Percentiles rank a stretch among this genome's conserved stretches.
Conservation (phyloP, 2,113 vertebrate genomes). For the Naja naja region DNA sequence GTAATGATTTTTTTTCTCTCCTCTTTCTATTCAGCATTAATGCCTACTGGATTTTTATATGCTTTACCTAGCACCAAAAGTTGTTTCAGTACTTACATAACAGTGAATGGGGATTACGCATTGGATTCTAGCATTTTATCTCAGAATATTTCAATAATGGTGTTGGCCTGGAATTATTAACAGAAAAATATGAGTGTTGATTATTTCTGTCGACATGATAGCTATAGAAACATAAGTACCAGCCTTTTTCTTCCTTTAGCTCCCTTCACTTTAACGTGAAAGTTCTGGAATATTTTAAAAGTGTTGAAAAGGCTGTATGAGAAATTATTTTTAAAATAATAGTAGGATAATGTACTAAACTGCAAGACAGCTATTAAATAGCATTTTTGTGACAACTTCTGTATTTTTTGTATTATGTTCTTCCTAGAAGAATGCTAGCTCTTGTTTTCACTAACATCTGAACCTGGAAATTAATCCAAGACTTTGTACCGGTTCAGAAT, state of each 20-base stretch:
- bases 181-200: background rate
- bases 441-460: too few relatives aligned
- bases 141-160: background rate
- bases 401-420: too few relatives aligned
- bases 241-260: background rate
- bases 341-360: background rate
- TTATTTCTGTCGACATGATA: background rate
- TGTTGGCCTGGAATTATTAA: background rate
- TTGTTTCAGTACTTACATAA: background rate
- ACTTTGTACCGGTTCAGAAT: background rate
- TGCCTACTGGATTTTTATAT: background rate
- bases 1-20: too few relatives aligned
- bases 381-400: too few relatives aligned
- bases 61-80: background rate
- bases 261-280: background rate
- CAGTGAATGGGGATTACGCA: background rate
- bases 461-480: background rate
- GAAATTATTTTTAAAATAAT: background rate
- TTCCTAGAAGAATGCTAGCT: too few relatives aligned
- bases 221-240: background rate
- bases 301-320: background rate
- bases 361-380: background rate
- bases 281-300: background rate
- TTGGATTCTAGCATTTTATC: background rate
- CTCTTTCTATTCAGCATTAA: too few relatives aligned